A percentile compares a stretch with the other conserved stretches of the same genome.
Evolutionary conservation across 2,113 vertebrate species (phyloP).

Genomic region (Odobenus rosmarus): DNA sequence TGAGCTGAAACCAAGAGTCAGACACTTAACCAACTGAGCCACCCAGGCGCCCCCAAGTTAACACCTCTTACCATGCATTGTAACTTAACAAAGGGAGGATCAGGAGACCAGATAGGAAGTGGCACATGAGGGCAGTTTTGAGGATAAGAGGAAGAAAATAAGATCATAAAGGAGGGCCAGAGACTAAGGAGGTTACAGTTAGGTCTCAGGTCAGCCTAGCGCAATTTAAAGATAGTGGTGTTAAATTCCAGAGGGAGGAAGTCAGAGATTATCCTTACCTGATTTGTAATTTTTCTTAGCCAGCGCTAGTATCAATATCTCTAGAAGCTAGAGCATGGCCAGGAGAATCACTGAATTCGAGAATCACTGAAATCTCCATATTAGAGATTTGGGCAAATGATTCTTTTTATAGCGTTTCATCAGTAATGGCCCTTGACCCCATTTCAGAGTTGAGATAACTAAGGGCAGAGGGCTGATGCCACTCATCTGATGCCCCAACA

Average conservation of each 20-base stretch:
- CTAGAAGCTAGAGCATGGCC: neutral
- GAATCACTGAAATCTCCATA: neutral
- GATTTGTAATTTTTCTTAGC: constrained; percentile 5
- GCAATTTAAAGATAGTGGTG: neutral
- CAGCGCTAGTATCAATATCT: neutral
- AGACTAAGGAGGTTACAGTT: neutral
- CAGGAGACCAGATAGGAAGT: neutral
- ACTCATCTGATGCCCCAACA: neutral
- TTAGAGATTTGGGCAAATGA: neutral
- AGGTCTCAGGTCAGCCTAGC: neutral
- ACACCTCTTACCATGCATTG: neutral
- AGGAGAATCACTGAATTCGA: neutral
- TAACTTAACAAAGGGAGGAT: neutral
- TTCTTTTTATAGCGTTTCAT: neutral
- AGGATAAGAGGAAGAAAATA: neutral
- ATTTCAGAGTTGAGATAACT: neutral
- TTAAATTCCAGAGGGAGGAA: neutral
- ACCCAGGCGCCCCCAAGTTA: neutral
- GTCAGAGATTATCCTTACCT: neutral
- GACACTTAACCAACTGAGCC: neutral
- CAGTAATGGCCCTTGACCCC: neutral
- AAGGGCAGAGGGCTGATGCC: neutral
- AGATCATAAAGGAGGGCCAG: neutral
- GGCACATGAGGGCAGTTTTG: neutral
- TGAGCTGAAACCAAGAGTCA: neutral